A percentile compares a stretch with the other conserved stretches of the same genome.
These are phyloP conservation scores for Ephestia elutella DNA, from an alignment of 1,140 invertebrate species.

Conservation along the genomic window DNA sequence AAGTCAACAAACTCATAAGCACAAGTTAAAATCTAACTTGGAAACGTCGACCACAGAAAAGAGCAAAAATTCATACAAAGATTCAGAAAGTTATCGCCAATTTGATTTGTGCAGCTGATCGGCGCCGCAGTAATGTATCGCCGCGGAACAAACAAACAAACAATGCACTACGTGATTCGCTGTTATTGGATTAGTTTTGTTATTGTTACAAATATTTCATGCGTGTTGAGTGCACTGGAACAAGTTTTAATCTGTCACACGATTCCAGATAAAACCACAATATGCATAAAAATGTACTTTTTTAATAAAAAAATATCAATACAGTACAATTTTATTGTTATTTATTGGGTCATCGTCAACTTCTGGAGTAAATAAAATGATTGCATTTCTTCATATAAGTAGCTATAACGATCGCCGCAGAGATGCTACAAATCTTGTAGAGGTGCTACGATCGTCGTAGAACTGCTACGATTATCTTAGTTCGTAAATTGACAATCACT, in stretches of 20 bases:
- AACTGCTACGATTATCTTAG: no score
- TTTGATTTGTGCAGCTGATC: slow-evolving; percentile 1
- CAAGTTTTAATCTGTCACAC: not conserved
- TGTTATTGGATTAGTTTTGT: slow-evolving; percentile 3
- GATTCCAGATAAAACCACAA: no score
- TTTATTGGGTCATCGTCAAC: no score
- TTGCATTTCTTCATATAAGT: no score
- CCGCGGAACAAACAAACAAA: not conserved
- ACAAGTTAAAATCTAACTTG: not conserved
- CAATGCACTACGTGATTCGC: not conserved
- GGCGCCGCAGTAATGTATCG: not conserved
- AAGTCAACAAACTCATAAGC: not conserved
- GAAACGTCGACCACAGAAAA: not conserved
- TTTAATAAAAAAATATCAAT: no score
- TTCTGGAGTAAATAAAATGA: no score
- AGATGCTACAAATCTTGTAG: no score
- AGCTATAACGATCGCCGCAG: no score
- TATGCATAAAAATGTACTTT: not conserved
- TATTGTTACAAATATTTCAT: not conserved
- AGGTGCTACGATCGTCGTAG: no score
- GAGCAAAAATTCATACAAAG: not conserved
- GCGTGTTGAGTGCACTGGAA: not conserved
- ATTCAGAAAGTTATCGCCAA: not conserved
- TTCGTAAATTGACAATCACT: no score
- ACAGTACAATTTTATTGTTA: no score